Conservation (phyloP, 2,888 invertebrate genomes). For the Cheilosia grossa region DNA sequence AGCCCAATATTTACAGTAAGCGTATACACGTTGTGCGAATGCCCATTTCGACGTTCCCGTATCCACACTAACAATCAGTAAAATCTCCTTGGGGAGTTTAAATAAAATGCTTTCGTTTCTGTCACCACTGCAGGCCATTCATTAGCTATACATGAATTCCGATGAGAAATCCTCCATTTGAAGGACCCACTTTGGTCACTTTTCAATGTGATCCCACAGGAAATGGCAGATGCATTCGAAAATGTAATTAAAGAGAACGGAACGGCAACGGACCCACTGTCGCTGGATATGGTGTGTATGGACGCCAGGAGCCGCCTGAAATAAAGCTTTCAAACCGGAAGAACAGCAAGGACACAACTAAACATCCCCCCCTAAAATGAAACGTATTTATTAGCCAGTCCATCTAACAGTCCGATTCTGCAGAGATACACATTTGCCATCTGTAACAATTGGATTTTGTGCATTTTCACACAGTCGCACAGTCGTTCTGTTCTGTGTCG, state of each 20-base stretch:
- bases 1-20: slow-evolving; percentile 18
- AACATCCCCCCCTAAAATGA: slow-evolving; percentile 50
- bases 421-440: slow-evolving; percentile 58
- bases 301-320: slow-evolving; percentile 51
- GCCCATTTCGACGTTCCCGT: slow-evolving; percentile 25
- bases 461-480: slow-evolving; percentile 46
- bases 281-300: slow-evolving; percentile 2
- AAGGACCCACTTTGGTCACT: slow-evolving; percentile 68
- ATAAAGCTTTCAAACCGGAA: slow-evolving; percentile 72
- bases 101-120: slow-evolving; percentile 73
- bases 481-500: slow-evolving; percentile 23
- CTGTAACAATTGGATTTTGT: slow-evolving; percentile 72
- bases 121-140: slow-evolving; percentile 74
- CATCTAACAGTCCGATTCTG: slow-evolving; percentile 33
- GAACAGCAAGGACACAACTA: slow-evolving; percentile 58
- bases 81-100: slow-evolving; percentile 61
- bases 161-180: slow-evolving; percentile 64
- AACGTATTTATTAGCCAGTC: slow-evolving; percentile 72
- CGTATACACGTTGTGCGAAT: slow-evolving; percentile 24
- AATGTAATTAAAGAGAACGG: slow-evolving; percentile 73
- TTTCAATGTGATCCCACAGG: slow-evolving; percentile 72
- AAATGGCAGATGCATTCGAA: slow-evolving; percentile 74
- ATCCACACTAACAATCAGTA: slow-evolving; percentile 61
- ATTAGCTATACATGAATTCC: slow-evolving; percentile 73
- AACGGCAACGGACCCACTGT: slow-evolving; percentile 14